Evolutionary conservation across 2,888 invertebrate species (phyloP).

Genomic region (Cistogaster globosa): DNA sequence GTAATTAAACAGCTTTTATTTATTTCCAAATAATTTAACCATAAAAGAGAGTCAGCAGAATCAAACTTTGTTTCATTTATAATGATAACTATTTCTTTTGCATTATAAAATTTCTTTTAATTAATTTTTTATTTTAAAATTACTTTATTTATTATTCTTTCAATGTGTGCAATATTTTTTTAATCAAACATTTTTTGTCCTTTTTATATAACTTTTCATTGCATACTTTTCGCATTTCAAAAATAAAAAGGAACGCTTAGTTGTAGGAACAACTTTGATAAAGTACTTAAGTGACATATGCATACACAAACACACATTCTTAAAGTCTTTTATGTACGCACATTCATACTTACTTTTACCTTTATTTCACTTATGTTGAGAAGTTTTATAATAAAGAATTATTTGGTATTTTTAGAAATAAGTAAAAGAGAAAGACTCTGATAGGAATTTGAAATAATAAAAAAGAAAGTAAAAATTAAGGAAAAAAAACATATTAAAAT

Average conservation of each 20-base stretch:
- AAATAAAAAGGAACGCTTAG: constrained; percentile 24
- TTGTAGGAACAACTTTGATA: constrained; percentile 61
- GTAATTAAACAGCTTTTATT: too few species aligned
- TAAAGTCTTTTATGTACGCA: neutral
- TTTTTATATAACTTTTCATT: constrained; percentile 52
- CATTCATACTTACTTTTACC: neutral
- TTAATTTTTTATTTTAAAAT: constrained; percentile 19
- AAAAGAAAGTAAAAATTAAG: constrained; percentile 73
- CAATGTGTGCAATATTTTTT: neutral
- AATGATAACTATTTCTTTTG: neutral
- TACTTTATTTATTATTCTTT: constrained; percentile 21
- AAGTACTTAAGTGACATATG: constrained; percentile 53
- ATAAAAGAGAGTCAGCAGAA: too few species aligned
- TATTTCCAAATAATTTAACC: too few species aligned
- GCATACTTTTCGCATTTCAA: constrained; percentile 8
- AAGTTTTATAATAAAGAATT: constrained; percentile 53
- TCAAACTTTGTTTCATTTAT: too few species aligned
- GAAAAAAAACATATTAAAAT: constrained; percentile 80
- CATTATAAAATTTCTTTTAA: neutral
- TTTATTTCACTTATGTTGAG: neutral
- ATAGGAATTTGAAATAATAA: constrained; percentile 19
- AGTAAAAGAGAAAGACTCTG: neutral
- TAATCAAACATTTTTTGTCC: constrained; percentile 14
- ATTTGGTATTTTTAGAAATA: constrained; percentile 32
- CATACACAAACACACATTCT: neutral